Evolutionary conservation across 2,113 vertebrate genomes (phyloP), one percentile per base, ranked within the genome.

Genomic region (Arothron firmamentum): DNA sequence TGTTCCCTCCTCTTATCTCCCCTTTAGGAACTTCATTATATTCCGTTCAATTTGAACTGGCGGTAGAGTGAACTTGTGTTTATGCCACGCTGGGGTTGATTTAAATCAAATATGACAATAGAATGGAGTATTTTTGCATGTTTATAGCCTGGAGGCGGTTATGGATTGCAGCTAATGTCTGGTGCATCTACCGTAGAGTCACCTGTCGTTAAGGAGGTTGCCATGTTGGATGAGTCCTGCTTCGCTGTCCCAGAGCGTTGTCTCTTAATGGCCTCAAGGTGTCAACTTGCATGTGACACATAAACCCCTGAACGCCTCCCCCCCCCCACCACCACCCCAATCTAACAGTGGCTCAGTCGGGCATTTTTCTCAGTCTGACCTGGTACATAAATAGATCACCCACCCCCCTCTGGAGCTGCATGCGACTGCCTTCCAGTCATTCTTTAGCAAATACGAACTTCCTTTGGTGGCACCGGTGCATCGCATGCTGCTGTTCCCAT

Each of bases 401-500:
- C n/a, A 18, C 28, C n/a, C 52, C 41, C n/a, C 50, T 73, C n/a
- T 56, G 54, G 42, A 67, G 71, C 54, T 68, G 66, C 65, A 73
- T 63, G 50, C 65, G 73, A 79, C 72, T 58, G 82, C 56, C 69
- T 67, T 74, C 84, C 78, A 78, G 70, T 66, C 59, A 49, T 62
- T 72, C 66, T 65, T 50, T 83, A 80, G 80, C 82, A 81, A 77
- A 77, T 80, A 65, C 62, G 62, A 31, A 28, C 65, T 65, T 59
- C 51, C 60, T 79, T 83, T 34, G 70, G 72, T 60, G 48, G 68
- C 72, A 77, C 84, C 20, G 43, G 67, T 61, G 82, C 70, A 57
- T 52, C 55, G 61, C 83, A 82, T 80, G 79, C 85, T 87, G 85
- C 79, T 75, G 34, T 53, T 65, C 45, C 74, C 57, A 59, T 45